Percentiles rank a stretch among this genome's conserved stretches.
Evolutionary conservation across 2,888 invertebrate genomes (phyloP).

Genomic region (Heteromyza rotundicornis): DNA sequence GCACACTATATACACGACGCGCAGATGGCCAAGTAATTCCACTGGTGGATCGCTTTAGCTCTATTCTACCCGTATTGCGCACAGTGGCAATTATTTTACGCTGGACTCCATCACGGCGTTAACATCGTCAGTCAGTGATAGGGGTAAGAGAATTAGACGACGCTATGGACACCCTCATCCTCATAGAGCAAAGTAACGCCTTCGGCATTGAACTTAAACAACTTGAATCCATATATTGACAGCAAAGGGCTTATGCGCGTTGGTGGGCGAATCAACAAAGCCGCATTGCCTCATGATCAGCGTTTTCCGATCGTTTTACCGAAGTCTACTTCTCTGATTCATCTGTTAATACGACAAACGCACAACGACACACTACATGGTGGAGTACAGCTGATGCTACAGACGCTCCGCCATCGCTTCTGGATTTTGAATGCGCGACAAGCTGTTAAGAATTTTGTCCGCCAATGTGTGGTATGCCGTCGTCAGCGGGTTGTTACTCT

Average conservation of each 20-base stretch:
- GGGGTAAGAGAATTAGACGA: not conserved
- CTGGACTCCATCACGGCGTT: slow-evolving; percentile 11
- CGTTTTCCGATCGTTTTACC: slow-evolving; percentile 13
- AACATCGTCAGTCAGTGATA: slow-evolving; percentile 4
- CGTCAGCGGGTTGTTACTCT: not conserved
- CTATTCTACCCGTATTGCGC: slow-evolving; percentile 2
- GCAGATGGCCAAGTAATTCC: not conserved
- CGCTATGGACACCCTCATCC: not conserved
- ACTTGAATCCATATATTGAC: slow-evolving; percentile 1
- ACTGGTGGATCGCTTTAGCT: slow-evolving; percentile 8
- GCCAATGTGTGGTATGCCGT: not conserved
- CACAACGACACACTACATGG: slow-evolving; percentile 7
- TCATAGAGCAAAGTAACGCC: not conserved
- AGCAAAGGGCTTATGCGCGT: not conserved
- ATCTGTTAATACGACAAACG: slow-evolving; percentile 8
- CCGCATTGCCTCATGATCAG: not conserved
- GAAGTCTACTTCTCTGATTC: slow-evolving; percentile 1
- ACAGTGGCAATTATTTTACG: slow-evolving; percentile 12
- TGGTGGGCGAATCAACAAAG: not conserved
- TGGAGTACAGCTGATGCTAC: slow-evolving; percentile 17
- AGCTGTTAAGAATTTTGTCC: not conserved
- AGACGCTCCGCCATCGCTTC: slow-evolving; percentile 11
- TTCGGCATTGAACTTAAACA: not conserved
- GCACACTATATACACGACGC: not conserved
- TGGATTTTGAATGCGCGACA: slow-evolving; percentile 18